phyloP scores from a whole-genome alignment of 2,797 vertebrate genomes.

The Diceros bicornis region DNA sequence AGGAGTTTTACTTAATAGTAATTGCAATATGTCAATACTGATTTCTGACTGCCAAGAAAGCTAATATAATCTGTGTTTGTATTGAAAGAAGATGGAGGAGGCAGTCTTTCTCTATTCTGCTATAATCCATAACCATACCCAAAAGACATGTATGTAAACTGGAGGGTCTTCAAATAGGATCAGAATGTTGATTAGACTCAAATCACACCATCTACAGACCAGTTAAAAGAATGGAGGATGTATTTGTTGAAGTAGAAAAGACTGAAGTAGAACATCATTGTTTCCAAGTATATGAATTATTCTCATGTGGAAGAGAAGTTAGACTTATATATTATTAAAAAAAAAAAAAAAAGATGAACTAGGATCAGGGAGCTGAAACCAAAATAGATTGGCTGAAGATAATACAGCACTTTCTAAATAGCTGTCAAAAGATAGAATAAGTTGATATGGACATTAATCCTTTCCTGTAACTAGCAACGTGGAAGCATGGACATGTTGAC shows the following conservation, averaged over 20 bases:
- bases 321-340: background rate
- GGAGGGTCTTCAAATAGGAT: background rate
- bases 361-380: background rate
- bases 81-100: background rate
- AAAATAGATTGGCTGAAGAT: background rate
- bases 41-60: conserved; percentile 27
- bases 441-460: background rate
- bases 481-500: background rate
- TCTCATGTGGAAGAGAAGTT: background rate
- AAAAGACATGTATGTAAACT: background rate
- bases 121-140: background rate
- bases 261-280: background rate
- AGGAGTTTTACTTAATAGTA: conserved; percentile 29
- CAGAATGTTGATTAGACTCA: background rate
- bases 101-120: background rate
- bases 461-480: background rate
- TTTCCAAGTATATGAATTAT: background rate
- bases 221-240: background rate
- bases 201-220: background rate
- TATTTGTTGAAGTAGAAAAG: background rate
- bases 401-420: background rate
- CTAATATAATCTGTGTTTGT: background rate
- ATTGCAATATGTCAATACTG: background rate
- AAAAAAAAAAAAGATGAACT: background rate
- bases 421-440: background rate